These are phyloP conservation scores for Bufo bufo DNA, from an alignment of 2,113 vertebrate species.

Conservation along the genomic window DNA sequence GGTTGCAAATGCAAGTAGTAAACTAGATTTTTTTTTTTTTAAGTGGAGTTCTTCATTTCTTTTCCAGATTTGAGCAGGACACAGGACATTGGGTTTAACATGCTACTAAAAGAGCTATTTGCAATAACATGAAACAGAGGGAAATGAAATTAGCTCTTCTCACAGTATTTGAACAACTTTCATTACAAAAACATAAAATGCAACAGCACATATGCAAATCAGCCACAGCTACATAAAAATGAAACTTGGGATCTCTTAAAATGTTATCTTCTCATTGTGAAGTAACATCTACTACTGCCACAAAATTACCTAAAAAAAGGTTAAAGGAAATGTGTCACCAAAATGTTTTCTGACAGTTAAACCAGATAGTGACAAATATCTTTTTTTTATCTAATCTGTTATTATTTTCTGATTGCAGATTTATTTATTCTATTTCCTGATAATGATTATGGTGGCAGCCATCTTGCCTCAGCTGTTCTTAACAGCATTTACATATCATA, in stretches of 20 bases:
- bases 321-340: slow-evolving; percentile 38
- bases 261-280: slow-evolving; percentile 62
- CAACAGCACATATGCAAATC: slow-evolving; percentile 66
- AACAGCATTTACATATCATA: no score
- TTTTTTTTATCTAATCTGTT: no score
- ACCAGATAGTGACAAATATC: no score
- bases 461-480: no score
- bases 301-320: slow-evolving; percentile 21
- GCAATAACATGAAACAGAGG: slow-evolving; percentile 48
- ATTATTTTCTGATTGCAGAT: no score
- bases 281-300: slow-evolving; percentile 14
- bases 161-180: slow-evolving; percentile 66
- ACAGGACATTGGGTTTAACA: slow-evolving; percentile 49
- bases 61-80: slow-evolving; percentile 38
- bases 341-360: background rate
- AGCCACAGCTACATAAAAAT: slow-evolving; percentile 65
- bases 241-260: slow-evolving; percentile 67
- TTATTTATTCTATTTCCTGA: no score
- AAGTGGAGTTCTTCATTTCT: background rate
- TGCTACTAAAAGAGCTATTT: slow-evolving; percentile 59
- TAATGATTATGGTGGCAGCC: no score
- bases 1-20: slow-evolving; percentile 10
- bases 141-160: slow-evolving; percentile 56
- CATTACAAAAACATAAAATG: slow-evolving; percentile 67
- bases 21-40: slow-evolving; percentile 5